Evolutionary conservation across 2,113 vertebrate genomes (phyloP), one percentile per base, ranked within the genome.

Genomic region (Microcebus tavaratra): DNA sequence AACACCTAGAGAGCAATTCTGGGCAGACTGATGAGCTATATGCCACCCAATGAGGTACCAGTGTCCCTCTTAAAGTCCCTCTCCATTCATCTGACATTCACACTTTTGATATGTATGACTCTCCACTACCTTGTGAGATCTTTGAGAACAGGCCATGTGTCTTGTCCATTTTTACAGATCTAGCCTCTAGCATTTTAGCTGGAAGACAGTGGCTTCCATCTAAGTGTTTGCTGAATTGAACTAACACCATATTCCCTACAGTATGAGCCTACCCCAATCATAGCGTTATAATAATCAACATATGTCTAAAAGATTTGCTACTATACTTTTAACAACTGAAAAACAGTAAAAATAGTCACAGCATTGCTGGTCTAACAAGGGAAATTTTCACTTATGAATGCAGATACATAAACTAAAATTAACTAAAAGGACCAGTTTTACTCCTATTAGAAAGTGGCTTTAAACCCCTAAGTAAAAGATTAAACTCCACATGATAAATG

Each of bases 381-480:
- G 10, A 87, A 91, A 18, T n/a, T 48, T 83, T 83, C 25, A 79
- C 0, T 1, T 75, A 73, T 86, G 34, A 65, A 94, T 53, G 50
- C 31, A 76, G 59, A 73, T 68, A 63, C 2, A 25, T 21, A 9
- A 94, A 94, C 7, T 67, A 88, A 82, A 96, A 55, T 59, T 39
- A 86, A 78, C 15, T n/a, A 23, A 76, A 88, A 68, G 13, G 57
- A 89, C 25, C 6, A 68, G 13, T 78, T 96, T 94, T 78, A n/a
- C 15, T 86, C 95, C 21, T 31, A 5, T 63, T 95, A 73, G 23
- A 87, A 80, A 85, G 39, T 53, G 8, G 0, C 17, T 70, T 91
- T 83, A 94, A 88, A 79, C 2, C 23, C 31, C 6, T 39, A 92
- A 45, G 11, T 48, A 91, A 93, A 97, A 95, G 8, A 86, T 79